Base-by-base conservation (phyloP, 2,797 vertebrate genomes). In the Paramormyrops hopkinsi region DNA sequence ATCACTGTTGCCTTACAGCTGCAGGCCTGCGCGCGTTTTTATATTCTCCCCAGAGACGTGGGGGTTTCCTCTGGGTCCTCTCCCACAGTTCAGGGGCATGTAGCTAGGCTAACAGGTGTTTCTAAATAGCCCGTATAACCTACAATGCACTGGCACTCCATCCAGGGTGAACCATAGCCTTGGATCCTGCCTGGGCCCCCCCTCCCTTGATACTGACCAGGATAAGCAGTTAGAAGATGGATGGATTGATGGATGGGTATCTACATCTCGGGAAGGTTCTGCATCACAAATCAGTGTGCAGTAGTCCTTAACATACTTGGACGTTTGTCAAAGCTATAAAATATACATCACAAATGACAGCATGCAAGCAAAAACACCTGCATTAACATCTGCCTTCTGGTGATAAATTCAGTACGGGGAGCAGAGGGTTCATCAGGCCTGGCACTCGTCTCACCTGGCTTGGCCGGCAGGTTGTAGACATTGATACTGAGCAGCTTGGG, bases 401-500 rank as follows among this genome's bases (percentile, higher is more conserved):
- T 33, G 29, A 33, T 33, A 33, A 29, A 69, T 3, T 29, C 62
- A 69, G 62, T 12, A 69, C 9, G 0, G 62, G 11, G 25, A 69
- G 11, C 65, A 33, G 9, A 89, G 73, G 25, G 9, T 19, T 14
- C 44, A 33, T 22, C 25, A 76, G 17, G 12, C 33, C 14, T n/a
- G 62, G 41, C 82, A 53, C 37, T 9, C 2, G 4, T 79, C 94
- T 90, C 56, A 97, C 97, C 95, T 88, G 97, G 97, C 92, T 94
- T 97, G 65, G 94, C 89, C 11, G 97, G 97, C 1, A 97, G 94
- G 88, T 94, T 82, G 79, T 94, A 97, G 51, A 95, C 93, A 6
- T 97, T 97, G 84, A 97, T 92, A 76, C 93, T 96, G 19, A 97
- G 95, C 37, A 97, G 96, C 92, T 97, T 97, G 48, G 97, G 96